Evolutionary conservation across 1,140 invertebrate species (phyloP), one percentile per base, ranked within the genome.

Genomic region (Apis cerana): DNA sequence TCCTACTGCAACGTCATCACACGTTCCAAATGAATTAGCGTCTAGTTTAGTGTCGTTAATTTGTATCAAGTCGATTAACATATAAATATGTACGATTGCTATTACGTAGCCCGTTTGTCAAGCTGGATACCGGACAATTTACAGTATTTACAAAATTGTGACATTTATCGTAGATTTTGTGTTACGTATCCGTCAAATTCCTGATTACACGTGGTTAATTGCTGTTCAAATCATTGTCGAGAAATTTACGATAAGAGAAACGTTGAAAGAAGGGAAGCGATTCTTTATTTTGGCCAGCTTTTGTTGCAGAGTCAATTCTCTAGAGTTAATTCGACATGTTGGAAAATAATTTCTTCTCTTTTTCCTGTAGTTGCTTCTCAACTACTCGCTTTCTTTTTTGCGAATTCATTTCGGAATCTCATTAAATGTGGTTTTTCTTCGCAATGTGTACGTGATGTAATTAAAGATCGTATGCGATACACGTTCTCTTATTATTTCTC

Each of bases 61-160:
- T 64, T 21, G 59, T 77, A 68, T 58, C 75, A 68, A 78, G 62
- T 78, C 75, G 75, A 75, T 75, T 75, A 64, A 33, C 64, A 64
- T 52, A 75, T 64, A 75, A 68, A 78, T 69, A 78, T 78, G 23
- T 78, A 21, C 50, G 12, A 43, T 43, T 56, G 64, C 54, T 52
- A 23, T 75, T 62, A 52, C n/a, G 61, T 33, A 33, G 19, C 23
- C 10, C 43, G 13, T 75, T 75, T 52, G n/a, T 75, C 74, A 52
- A 13, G 17, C 58, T 50, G 15, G 43, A 21, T 21, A 59, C 5
- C 58, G 0, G 15, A 21, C 33, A 61, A 64, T 75, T 27, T 64
- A 9, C 54, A 19, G 54, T 75, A 43, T 75, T 62, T 75, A n/a
- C 72, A 62, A 64, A 64, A 27, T 17, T 52, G 5, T 21, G 56